Evolutionary conservation across 92 coral and sea anemone species (phyloP).

Genomic region (Porites evermanni): DNA sequence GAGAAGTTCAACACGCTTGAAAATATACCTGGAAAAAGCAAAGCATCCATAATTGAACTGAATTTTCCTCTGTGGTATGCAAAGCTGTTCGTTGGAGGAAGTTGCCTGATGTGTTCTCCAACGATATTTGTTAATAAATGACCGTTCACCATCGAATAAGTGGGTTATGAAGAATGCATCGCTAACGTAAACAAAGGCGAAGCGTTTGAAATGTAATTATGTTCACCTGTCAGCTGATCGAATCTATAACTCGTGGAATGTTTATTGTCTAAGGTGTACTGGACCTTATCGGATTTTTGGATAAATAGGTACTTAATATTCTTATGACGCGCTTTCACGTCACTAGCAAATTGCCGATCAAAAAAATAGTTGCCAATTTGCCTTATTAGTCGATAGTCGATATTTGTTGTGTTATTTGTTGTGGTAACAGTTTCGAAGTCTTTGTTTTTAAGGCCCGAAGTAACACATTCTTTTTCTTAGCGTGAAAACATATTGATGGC

Average conservation of each 20-base stretch:
- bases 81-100: constrained; percentile 28
- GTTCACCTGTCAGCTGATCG: constrained; percentile 40
- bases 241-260: constrained; percentile 17
- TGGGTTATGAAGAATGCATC: constrained; percentile 41
- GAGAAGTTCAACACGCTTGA: neutral
- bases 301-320: constrained; percentile 28
- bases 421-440: constrained; percentile 36
- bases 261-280: constrained; percentile 43
- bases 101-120: constrained; percentile 20
- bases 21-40: constrained; percentile 85
- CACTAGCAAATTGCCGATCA: constrained; percentile 8
- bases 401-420: constrained; percentile 47
- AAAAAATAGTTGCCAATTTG: constrained; percentile 33
- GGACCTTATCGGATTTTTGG: constrained; percentile 24
- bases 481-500: neutral
- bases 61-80: constrained; percentile 44
- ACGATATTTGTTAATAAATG: constrained; percentile 38
- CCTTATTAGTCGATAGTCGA: constrained; percentile 43
- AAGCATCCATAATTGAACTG: constrained; percentile 68
- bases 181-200: constrained; percentile 46
- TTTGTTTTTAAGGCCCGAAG: constrained; percentile 30
- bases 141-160: constrained; percentile 59
- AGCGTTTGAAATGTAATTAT: constrained; percentile 57
- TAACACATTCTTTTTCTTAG: constrained; percentile 12
- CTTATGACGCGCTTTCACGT: constrained; percentile 44